Conservation (phyloP, 2,888 invertebrate genomes). For the Dicyrtomina minuta region DNA sequence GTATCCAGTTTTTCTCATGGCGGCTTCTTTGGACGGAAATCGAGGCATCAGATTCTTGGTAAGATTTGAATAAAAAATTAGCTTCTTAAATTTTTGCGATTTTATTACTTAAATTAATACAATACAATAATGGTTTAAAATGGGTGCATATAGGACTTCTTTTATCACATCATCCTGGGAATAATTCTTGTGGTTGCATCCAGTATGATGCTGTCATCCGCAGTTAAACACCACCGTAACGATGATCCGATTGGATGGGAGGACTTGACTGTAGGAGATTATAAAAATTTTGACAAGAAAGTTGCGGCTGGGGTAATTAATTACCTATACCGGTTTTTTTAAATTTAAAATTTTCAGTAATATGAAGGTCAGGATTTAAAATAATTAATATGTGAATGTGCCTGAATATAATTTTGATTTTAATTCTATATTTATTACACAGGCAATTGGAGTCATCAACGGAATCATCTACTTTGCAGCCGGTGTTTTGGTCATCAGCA, state of each 20-base stretch:
- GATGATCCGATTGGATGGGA: neutral
- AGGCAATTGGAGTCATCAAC: slow-evolving; percentile 43
- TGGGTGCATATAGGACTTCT: slow-evolving; percentile 32
- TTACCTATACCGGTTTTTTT: neutral
- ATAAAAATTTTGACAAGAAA: slow-evolving; percentile 29
- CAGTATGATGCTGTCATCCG: slow-evolving; percentile 39
- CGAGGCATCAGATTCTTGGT: slow-evolving; percentile 30
- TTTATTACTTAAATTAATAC: neutral
- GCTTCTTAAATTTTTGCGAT: neutral
- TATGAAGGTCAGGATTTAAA: neutral
- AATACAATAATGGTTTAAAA: neutral
- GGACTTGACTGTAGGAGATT: neutral
- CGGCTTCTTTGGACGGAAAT: slow-evolving; percentile 25
- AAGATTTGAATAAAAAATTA: neutral
- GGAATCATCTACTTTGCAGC: slow-evolving; percentile 39
- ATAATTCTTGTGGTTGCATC: slow-evolving; percentile 40
- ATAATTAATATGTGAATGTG: neutral
- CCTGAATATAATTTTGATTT: neutral
- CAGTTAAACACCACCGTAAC: slow-evolving; percentile 27
- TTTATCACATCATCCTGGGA: slow-evolving; percentile 41
- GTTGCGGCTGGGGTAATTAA: slow-evolving; percentile 41
- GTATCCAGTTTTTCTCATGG: slow-evolving; percentile 22
- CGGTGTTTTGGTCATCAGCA: slow-evolving; percentile 17
- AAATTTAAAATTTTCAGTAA: too few species aligned
- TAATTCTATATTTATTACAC: neutral